These are phyloP conservation scores for Pollenia labialis DNA, from an alignment of 2,888 invertebrate genomes.

Conservation along the genomic window DNA sequence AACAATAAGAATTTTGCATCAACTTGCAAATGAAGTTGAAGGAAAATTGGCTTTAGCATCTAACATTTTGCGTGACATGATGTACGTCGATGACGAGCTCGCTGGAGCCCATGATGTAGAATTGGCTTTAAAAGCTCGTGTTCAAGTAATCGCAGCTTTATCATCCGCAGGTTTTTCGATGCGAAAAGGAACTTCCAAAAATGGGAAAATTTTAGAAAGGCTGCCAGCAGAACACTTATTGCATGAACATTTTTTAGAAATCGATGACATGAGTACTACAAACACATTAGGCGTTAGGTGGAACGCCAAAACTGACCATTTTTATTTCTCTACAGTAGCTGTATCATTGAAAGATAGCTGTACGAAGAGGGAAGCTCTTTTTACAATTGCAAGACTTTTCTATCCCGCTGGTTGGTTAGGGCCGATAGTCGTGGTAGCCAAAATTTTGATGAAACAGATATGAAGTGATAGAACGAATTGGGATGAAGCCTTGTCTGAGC, in stretches of 20 bases:
- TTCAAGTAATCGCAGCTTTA: conserved; percentile 45
- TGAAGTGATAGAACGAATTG: conserved; percentile 12
- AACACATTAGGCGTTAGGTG: conserved; percentile 21
- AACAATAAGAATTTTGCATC: conserved; percentile 31
- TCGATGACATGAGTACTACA: neutral
- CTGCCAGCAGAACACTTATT: neutral
- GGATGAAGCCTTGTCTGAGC: neutral
- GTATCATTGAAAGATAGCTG: neutral
- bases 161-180: conserved; percentile 9
- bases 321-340: neutral
- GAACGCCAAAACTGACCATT: conserved; percentile 4
- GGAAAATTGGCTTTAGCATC: conserved; percentile 46
- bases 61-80: neutral
- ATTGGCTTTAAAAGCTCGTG: conserved; percentile 28
- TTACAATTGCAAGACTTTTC: conserved; percentile 14
- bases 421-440: neutral
- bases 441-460: conserved; percentile 18
- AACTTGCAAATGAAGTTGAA: conserved; percentile 53
- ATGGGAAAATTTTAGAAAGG: neutral
- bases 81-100: conserved; percentile 65
- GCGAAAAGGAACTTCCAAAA: conserved; percentile 2
- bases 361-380: conserved; percentile 8
- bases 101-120: conserved; percentile 58
- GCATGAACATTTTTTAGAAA: conserved; percentile 1
- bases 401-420: conserved; percentile 23